Evolutionary conservation across 2,888 invertebrate genomes (phyloP), one percentile per base, ranked within the genome.

Genomic region (Graphium colonna): DNA sequence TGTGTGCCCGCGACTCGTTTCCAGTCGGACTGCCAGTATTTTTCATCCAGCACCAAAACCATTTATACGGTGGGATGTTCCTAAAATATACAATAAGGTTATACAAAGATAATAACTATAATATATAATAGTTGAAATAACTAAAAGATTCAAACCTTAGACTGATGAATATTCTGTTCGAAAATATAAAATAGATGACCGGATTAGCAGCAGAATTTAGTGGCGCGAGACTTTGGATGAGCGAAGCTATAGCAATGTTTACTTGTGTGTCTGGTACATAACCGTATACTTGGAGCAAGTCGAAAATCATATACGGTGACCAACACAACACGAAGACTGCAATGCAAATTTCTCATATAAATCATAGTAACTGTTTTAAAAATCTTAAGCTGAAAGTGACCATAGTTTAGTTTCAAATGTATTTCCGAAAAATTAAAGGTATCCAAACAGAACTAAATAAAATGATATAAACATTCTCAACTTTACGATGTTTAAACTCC

Each of bases 141-240:
- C n/a, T n/a, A n/a, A n/a, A n/a, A 49, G 18, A 49, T 33, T 39
- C n/a, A 10, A 9, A 39, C 97, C 96, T 94, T 61, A 97, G 86
- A 59, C 95, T 94, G 56, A 95, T 87, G 80, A 97, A 97, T 67
- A 97, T 94, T 64, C 96, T 93, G 45, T 96, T 96, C 26, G 97
- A 97, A 88, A 97, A 98, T 67, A 98, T 92, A 72, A 97, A 97
- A 86, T 97, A 98, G 66, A 98, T 98, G 68, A 97, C 92, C 0
- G 98, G 98, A 83, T 98, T 98, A 49, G 97, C 97, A 0, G 97
- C 97, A 0, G 96, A 96, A 91, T 98, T 98, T 55, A 98, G 91
- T 0, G 97, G 96, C 0, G 97, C 96, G 60, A 98, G 84, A 77
- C 97, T 97, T 75, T 97, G 97, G 62, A 98, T 95, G 69, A 98